Evolutionary conservation across 2,113 vertebrate species (phyloP), one percentile per base, ranked within the genome.

Genomic region (Lichenostomus cassidix): DNA sequence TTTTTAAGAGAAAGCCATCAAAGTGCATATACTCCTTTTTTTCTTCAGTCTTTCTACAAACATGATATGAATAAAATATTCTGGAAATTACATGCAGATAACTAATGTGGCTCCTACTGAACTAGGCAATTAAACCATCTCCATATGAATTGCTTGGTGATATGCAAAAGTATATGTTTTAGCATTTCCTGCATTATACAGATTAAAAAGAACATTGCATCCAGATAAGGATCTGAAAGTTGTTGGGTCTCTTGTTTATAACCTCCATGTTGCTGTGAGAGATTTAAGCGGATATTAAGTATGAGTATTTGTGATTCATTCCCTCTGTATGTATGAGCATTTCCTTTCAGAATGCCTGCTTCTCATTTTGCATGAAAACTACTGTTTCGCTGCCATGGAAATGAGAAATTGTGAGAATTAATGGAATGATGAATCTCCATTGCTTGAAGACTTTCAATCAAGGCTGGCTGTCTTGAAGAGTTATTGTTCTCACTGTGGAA

Each of bases 341-440:
- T 95, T 86, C 59, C 35, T 87, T 95, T 83, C 80, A 70, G 77
- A 74, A 85, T 44, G 69, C 50, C 79, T 68, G 60, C 71, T 92
- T 83, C 75, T 92, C 78, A 63, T 75, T 91, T 92, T 91, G 77
- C 83, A 75, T 87, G 79, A 83, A 87, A 94, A 87, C 86, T 89
- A 68, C 88, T 63, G 71, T 89, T 95, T 83, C 3, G 2, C 90
- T 95, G 91, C 90, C 92, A 84, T 22, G 50, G 65, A 93, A 96
- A 95, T 96, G 84, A 94, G 93, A 90, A 94, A 95, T 84, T 56
- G 79, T 92, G 39, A 80, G 80, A 94, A 83, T 94, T 95, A 96
- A 96, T 94, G 65, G 88, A 60, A 95, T 95, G 76, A 90, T 89
- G 75, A 95, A 84, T 89, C 53, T 83, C 88, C 59, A 33, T 79